Conservation (phyloP, 2,888 invertebrate genomes). For the Muschampia plurimacula region DNA sequence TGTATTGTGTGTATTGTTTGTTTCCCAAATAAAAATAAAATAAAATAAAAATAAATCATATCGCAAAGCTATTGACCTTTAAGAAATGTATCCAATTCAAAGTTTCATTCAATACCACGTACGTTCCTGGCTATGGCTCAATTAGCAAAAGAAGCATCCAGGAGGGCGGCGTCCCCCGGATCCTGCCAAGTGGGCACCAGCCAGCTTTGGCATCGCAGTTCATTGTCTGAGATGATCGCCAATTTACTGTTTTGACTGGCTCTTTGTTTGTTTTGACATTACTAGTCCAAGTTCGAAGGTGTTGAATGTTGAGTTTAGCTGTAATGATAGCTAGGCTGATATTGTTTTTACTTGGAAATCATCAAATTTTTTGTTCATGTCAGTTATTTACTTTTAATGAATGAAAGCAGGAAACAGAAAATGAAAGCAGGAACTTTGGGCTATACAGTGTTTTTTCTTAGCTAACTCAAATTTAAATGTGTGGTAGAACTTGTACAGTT, state of each 20-base stretch:
- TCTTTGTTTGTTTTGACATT: conserved; percentile 54
- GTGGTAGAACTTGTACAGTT: no score
- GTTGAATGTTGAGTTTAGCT: not conserved
- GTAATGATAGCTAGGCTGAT: not conserved
- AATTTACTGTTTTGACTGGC: conserved; percentile 68
- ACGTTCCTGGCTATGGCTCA: conserved; percentile 37
- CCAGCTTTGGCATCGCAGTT: conserved; percentile 53
- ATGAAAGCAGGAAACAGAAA: no score
- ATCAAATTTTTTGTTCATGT: not conserved
- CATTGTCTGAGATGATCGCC: conserved; percentile 58
- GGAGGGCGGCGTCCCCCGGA: conserved; percentile 50
- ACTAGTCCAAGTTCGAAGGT: conserved; percentile 31
- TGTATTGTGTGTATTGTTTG: no score
- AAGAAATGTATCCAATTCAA: conserved; percentile 26
- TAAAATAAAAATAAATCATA: no score
- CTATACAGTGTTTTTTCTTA: no score
- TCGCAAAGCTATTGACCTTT: conserved; percentile 41
- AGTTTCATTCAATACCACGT: conserved; percentile 46
- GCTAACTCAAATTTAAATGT: no score
- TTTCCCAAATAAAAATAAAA: no score
- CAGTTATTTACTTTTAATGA: no score
- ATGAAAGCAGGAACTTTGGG: no score
- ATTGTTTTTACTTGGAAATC: not conserved
- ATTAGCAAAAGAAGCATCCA: conserved; percentile 35
- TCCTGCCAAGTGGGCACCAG: conserved; percentile 67